Conservation (phyloP, 2,888 invertebrate species). For the Anticlea derivata region DNA sequence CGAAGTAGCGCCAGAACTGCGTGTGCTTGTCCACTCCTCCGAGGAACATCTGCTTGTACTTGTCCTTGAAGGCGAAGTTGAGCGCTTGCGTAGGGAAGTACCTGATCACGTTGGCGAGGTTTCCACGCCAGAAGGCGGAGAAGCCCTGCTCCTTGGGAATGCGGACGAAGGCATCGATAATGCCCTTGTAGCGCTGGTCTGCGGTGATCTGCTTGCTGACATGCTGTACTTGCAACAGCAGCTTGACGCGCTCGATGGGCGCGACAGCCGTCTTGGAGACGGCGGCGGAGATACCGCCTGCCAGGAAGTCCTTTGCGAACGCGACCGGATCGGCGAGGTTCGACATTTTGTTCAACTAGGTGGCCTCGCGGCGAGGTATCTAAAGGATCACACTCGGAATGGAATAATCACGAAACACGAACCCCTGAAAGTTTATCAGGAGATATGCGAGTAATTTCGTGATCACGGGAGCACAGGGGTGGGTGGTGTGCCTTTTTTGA, state of each 20-base stretch:
- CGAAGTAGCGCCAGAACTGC: constrained; percentile 95
- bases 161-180: constrained; percentile 94
- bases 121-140: constrained; percentile 96
- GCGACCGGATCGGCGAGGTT: constrained; percentile 89
- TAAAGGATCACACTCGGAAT: constrained; percentile 69
- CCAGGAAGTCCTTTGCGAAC: constrained; percentile 96
- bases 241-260: constrained; percentile 97
- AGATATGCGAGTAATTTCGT: constrained; percentile 79
- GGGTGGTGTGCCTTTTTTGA: constrained; percentile 83
- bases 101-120: constrained; percentile 97
- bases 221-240: constrained; percentile 97
- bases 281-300: constrained; percentile 97
- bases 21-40: constrained; percentile 95
- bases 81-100: constrained; percentile 98
- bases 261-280: constrained; percentile 98
- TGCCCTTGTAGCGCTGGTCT: constrained; percentile 96
- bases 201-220: constrained; percentile 95
- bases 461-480: constrained; percentile 82
- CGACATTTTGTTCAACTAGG: constrained; percentile 76
- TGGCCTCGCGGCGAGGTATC: constrained; percentile 54
- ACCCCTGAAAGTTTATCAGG: constrained; percentile 78
- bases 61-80: constrained; percentile 98
- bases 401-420: constrained; percentile 78
- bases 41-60: constrained; percentile 96
- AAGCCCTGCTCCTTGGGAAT: constrained; percentile 96